A percentile compares a stretch with the other conserved stretches of the same genome.
These are phyloP conservation scores for Leontocebus nigricollis DNA, from an alignment of 2,797 vertebrate genomes.

Conservation along the genomic window DNA sequence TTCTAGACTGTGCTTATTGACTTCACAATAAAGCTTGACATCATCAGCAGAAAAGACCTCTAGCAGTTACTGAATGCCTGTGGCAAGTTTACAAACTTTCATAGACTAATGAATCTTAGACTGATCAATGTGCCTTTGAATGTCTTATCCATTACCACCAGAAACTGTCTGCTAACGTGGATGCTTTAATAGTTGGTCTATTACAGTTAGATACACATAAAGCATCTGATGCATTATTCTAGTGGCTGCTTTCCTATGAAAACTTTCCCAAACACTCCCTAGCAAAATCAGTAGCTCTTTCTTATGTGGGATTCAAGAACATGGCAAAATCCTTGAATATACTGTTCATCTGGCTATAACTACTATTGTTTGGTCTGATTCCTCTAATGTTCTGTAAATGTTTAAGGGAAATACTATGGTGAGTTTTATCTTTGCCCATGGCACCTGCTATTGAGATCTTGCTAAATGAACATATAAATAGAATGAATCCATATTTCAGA, in stretches of 20 bases:
- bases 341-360: neutral
- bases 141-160: too few species aligned
- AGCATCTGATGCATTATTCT: neutral
- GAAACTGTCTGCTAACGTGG: neutral
- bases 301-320: neutral
- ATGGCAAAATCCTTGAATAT: neutral
- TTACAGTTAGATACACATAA: neutral
- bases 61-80: neutral
- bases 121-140: neutral
- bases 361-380: neutral
- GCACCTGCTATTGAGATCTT: neutral
- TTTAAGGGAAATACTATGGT: neutral
- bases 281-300: neutral
- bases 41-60: neutral
- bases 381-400: neutral
- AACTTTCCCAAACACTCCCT: neutral
- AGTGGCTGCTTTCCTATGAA: neutral
- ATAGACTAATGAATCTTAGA: neutral
- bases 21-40: neutral
- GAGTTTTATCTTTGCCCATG: neutral
- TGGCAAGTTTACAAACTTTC: neutral
- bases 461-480: neutral
- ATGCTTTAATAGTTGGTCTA: neutral
- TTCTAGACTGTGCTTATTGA: neutral
- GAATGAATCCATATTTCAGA: neutral